phyloP scores from a whole-genome alignment of 1,140 invertebrate species.

The Nomia melanderi region DNA sequence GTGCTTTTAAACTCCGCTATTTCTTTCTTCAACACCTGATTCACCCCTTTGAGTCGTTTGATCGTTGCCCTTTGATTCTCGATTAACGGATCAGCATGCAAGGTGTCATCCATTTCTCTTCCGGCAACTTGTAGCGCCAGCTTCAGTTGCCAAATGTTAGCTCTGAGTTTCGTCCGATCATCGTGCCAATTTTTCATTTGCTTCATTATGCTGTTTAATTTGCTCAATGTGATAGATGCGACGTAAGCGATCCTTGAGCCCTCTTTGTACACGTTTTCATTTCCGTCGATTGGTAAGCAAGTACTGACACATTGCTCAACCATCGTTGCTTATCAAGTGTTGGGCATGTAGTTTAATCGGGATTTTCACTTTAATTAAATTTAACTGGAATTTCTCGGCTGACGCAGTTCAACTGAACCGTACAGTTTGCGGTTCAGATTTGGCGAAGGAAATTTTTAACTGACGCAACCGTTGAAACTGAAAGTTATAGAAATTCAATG shows the following conservation, averaged over 20 bases:
- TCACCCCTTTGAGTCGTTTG: constrained; percentile 32
- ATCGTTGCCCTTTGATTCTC: constrained; percentile 54
- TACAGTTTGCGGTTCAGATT: neutral
- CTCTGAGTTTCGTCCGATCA: constrained; percentile 52
- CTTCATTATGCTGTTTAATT: constrained; percentile 57
- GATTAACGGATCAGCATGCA: constrained; percentile 46
- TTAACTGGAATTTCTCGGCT: neutral
- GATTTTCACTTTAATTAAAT: constrained; percentile 1
- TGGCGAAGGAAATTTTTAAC: neutral
- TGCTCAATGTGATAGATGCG: constrained; percentile 45
- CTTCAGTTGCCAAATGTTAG: constrained; percentile 58
- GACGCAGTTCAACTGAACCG: neutral
- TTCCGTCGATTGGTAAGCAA: constrained; percentile 23
- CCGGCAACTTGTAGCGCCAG: constrained; percentile 44
- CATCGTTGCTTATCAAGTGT: constrained; percentile 14
- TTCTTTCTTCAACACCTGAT: constrained; percentile 48
- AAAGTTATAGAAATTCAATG: neutral
- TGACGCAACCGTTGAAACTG: neutral
- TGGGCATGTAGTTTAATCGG: neutral
- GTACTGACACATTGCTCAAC: constrained; percentile 12
- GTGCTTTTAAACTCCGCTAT: constrained; percentile 38
- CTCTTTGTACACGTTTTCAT: constrained; percentile 36
- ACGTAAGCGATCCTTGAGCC: constrained; percentile 43
- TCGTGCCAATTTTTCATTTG: constrained; percentile 54
- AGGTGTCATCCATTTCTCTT: constrained; percentile 26